phyloP scores from a whole-genome alignment of 2,113 vertebrate genomes.

The Paralichthys olivaceus region DNA sequence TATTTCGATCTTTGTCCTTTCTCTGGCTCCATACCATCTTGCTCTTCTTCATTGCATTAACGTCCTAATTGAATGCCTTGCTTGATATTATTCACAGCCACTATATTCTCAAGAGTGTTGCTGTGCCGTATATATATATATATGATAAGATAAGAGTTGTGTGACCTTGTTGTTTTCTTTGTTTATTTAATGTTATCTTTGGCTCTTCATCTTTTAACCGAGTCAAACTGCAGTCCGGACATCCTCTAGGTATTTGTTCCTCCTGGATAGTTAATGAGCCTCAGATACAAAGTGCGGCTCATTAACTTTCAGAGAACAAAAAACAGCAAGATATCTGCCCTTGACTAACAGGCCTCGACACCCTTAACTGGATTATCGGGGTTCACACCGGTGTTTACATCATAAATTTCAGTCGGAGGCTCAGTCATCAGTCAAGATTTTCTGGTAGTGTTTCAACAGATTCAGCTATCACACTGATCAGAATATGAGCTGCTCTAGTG shows the following conservation, averaged over 20 bases:
- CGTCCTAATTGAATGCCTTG: not conserved
- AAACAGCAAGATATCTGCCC: slow-evolving; percentile 55
- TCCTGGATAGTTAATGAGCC: slow-evolving; percentile 58
- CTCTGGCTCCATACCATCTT: not conserved
- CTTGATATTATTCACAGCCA: not conserved
- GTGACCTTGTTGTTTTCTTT: not conserved
- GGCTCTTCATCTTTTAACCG: not conserved
- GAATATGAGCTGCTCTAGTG: not conserved
- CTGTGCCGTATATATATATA: not conserved
- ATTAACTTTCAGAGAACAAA: slow-evolving; percentile 61
- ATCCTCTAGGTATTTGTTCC: slow-evolving; percentile 57
- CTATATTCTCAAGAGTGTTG: not conserved
- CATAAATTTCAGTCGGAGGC: slow-evolving; percentile 22
- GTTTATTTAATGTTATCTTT: not conserved
- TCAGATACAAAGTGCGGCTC: slow-evolving; percentile 50
- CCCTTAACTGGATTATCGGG: slow-evolving; percentile 48
- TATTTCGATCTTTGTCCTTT: too few species aligned
- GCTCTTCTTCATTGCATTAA: slow-evolving; percentile 5
- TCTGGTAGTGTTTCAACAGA: not conserved
- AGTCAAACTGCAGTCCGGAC: slow-evolving; percentile 24
- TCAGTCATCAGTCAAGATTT: slow-evolving; percentile 30
- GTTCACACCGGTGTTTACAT: slow-evolving; percentile 37
- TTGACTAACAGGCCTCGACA: slow-evolving; percentile 51
- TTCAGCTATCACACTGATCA: not conserved
- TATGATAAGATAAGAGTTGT: not conserved